Evolutionary conservation across 1,140 invertebrate genomes (phyloP).

Genomic region (Chlorops oryzae): DNA sequence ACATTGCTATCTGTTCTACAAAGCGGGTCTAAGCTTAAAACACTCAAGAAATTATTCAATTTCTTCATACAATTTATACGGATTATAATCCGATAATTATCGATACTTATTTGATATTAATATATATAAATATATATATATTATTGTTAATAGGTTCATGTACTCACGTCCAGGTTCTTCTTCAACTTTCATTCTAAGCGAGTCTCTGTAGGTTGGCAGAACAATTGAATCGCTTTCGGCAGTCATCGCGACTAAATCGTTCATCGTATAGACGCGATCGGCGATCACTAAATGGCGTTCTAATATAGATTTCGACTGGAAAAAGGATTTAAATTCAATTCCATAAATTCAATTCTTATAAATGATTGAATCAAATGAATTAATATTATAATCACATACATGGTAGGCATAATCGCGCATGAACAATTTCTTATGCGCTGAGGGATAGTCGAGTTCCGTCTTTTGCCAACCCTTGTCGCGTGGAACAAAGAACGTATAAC

Average conservation of each 20-base stretch:
- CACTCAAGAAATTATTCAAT: no score
- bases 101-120: conserved; percentile 1
- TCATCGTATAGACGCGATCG: conserved; percentile 67
- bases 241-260: conserved; percentile 62
- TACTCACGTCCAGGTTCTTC: conserved; percentile 71
- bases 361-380: conserved; percentile 5
- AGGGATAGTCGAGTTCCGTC: conserved; percentile 63
- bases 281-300: conserved; percentile 74
- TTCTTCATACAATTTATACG: no score
- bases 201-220: conserved; percentile 64
- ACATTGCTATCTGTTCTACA: no score
- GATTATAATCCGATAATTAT: no score
- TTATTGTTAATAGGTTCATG: no score
- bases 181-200: conserved; percentile 62
- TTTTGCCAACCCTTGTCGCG: conserved; percentile 78
- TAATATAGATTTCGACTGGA: conserved; percentile 69
- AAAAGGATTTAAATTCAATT: no score
- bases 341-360: no score
- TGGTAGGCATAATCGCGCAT: conserved; percentile 74
- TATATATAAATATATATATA: background rate
- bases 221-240: conserved; percentile 56
- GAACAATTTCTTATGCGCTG: conserved; percentile 75
- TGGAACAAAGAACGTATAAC: conserved; percentile 89
- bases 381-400: conserved; percentile 52
- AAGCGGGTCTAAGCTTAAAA: no score